Base-by-base conservation (phyloP, 2,113 vertebrate species). In the Paralichthys olivaceus region DNA sequence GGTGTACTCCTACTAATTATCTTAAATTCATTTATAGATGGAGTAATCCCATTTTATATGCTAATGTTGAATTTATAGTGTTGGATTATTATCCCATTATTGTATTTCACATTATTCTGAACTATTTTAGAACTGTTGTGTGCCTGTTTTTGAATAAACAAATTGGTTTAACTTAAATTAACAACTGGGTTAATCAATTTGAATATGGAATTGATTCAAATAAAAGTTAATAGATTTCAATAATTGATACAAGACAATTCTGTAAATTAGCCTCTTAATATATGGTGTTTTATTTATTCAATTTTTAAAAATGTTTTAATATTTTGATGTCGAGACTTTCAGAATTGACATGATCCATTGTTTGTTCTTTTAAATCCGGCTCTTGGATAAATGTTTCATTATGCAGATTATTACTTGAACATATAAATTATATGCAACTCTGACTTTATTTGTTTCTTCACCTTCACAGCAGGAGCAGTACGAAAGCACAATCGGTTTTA, bases 401-500 rank as follows among this genome's bases (percentile, higher is more conserved):
- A 37, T 37, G 34, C 34, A 37, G 7, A 32, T 32, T 32, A 32
- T 8, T 32, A 32, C 17, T 5, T 34, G 45, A 61, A 29, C 53
- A 17, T 68, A 13, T 45, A 2, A 11, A 69, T 59, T n/a, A 9
- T 28, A 26, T 53, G 40, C 25, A 0, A 53, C 43, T 45, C 59
- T 32, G 8, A 20, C 3, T 55, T 34, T 58, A 20, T 77, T 65
- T 71, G 19, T 85, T 79, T 76, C 45, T 75, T 79, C 14, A 0
- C 0, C 72, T 90, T n/a, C n/a, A 1, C 85, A 97, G 95, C 96
- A 97, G 91, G 97, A 99, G 69, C 96, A 96, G 45, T 96, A 96
- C 75, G 97, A 98, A 91, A 98, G 96, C 92, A 97, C 96, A 40
- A 95, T 99, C 62, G 96, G 96, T 37, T 99, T 98, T 90, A 98